phyloP scores from a whole-genome alignment of 2,113 vertebrate genomes.

The Esox niger region DNA sequence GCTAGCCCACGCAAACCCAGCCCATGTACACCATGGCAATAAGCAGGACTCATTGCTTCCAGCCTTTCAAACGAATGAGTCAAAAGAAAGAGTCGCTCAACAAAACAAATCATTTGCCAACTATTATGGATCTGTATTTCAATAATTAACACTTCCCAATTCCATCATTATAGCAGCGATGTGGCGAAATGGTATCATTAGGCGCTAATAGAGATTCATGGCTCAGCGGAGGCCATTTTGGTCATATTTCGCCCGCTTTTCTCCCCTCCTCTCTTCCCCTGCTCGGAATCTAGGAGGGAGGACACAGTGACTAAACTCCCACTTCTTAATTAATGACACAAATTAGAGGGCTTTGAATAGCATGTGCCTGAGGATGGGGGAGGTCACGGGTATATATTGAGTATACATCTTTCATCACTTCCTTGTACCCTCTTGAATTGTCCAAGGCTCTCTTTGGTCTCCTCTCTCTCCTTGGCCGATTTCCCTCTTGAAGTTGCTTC shows the following conservation, averaged over 20 bases:
- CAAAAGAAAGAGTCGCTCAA: no score
- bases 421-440: conserved; percentile 48
- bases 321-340: conserved; percentile 70
- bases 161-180: conserved; percentile 69
- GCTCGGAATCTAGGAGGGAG: conserved; percentile 6
- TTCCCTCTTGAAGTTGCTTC: conserved; percentile 37
- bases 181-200: conserved; percentile 72
- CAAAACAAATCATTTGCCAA: no score
- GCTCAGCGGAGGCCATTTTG: conserved; percentile 54
- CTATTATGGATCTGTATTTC: conserved; percentile 67
- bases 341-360: conserved; percentile 69
- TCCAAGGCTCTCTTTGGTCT: background rate
- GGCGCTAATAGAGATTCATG: conserved; percentile 75
- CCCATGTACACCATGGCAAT: no score
- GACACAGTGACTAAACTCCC: conserved; percentile 38
- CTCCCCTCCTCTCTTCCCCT: conserved; percentile 6
- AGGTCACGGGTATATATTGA: conserved; percentile 46
- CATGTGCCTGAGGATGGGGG: conserved; percentile 66
- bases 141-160: conserved; percentile 73
- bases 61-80: no score
- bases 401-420: conserved; percentile 42
- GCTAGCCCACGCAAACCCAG: no score
- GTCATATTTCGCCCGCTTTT: conserved; percentile 16
- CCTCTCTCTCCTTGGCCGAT: conserved; percentile 17
- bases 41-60: no score